Conservation (phyloP, 2,888 invertebrate species). For the Copidosoma aretas region DNA sequence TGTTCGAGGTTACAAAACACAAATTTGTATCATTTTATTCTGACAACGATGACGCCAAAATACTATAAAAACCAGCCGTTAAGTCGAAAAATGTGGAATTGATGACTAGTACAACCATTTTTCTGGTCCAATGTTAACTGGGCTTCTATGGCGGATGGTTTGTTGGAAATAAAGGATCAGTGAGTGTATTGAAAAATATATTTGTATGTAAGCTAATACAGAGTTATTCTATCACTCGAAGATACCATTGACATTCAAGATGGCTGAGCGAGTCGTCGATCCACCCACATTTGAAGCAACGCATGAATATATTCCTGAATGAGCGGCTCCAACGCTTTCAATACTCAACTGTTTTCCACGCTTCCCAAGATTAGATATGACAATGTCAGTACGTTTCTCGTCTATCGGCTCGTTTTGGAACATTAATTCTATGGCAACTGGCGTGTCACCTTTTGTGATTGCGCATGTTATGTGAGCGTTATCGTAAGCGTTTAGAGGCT, state of each 20-base stretch:
- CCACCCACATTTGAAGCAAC: constrained; percentile 53
- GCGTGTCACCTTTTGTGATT: constrained; percentile 79
- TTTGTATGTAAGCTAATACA: too few relatives aligned
- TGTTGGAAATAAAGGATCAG: background rate
- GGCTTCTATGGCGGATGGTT: background rate
- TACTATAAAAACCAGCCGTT: too few relatives aligned
- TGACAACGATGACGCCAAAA: too few relatives aligned
- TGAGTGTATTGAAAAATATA: background rate
- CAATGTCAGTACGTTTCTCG: constrained; percentile 52
- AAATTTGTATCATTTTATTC: too few relatives aligned
- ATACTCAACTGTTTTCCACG: constrained; percentile 50
- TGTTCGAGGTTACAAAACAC: too few relatives aligned
- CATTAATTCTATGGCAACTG: constrained; percentile 78
- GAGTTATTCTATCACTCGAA: background rate
- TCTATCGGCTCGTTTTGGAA: constrained; percentile 63
- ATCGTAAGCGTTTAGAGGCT: constrained; percentile 79
- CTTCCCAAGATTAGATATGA: constrained; percentile 38
- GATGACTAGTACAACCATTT: too few relatives aligned
- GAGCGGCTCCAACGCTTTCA: constrained; percentile 51
- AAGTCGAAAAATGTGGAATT: too few relatives aligned
- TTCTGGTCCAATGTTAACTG: too few relatives aligned
- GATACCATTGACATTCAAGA: constrained; percentile 55
- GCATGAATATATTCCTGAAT: constrained; percentile 60
- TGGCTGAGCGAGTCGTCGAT: constrained; percentile 49
- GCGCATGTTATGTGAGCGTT: constrained; percentile 76